Percentiles rank a stretch among this genome's conserved stretches.
phyloP scores from a whole-genome alignment of 2,797 vertebrate genomes.

The Sebastes steindachneri region DNA sequence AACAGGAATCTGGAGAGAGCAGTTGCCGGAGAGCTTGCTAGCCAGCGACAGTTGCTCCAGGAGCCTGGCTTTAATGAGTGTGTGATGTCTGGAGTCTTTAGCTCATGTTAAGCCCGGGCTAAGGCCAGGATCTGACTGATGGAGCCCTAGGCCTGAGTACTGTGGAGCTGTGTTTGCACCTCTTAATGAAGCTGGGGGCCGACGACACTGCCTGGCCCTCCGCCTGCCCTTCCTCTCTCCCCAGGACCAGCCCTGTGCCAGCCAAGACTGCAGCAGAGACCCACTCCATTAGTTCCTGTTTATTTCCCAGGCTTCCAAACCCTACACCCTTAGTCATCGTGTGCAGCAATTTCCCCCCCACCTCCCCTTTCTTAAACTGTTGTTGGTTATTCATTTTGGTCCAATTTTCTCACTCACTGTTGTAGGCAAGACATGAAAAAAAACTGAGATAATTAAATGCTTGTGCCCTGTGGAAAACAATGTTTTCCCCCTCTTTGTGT shows the following conservation, averaged over 20 bases:
- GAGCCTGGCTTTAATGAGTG: constrained; percentile 83
- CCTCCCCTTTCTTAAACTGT: constrained; percentile 60
- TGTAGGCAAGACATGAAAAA: constrained; percentile 84
- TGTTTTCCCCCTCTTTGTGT: constrained; percentile 81
- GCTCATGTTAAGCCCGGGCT: constrained; percentile 70
- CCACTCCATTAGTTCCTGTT: constrained; percentile 80
- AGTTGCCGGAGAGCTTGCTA: constrained; percentile 62
- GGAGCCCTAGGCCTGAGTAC: constrained; percentile 60
- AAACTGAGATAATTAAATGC: constrained; percentile 90
- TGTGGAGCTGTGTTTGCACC: constrained; percentile 80
- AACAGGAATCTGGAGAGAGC: constrained; percentile 73
- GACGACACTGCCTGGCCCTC: constrained; percentile 75
- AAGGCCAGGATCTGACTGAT: constrained; percentile 81
- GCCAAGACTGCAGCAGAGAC: constrained; percentile 74
- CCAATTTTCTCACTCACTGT: constrained; percentile 81
- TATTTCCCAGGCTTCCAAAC: constrained; percentile 75
- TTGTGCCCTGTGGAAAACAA: constrained; percentile 85
- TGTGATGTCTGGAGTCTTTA: constrained; percentile 81
- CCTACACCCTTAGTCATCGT: constrained; percentile 61
- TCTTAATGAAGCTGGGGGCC: constrained; percentile 76
- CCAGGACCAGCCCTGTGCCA: constrained; percentile 68
- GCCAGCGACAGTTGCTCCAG: constrained; percentile 82
- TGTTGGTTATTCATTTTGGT: constrained; percentile 78
- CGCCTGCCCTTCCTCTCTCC: constrained; percentile 71
- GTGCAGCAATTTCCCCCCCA: constrained; percentile 46